phyloP scores from a whole-genome alignment of 35 echinoderm and acorn worm species.

The Ophioderma brevispina region DNA sequence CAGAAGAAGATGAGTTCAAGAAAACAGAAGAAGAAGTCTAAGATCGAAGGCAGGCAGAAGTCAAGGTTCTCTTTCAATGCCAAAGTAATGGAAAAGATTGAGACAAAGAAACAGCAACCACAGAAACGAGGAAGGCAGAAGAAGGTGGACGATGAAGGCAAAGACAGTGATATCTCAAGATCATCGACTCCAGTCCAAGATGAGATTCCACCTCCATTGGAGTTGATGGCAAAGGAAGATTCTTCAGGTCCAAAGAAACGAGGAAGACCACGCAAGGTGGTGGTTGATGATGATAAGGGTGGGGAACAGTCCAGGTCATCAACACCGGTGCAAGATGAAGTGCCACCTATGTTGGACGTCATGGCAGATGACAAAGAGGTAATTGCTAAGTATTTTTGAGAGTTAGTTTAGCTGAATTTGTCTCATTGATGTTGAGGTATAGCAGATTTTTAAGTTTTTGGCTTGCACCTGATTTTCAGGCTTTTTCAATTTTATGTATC shows the following conservation, averaged over 20 bases:
- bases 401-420: too few species aligned
- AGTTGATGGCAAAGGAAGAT: background rate
- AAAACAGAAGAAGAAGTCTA: constrained; percentile 35
- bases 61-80: background rate
- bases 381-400: too few species aligned
- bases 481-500: too few species aligned
- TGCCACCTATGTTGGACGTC: background rate
- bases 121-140: background rate
- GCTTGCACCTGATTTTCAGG: too few species aligned
- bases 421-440: too few species aligned
- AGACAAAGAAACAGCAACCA: constrained; percentile 13
- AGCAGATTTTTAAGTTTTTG: too few species aligned
- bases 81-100: background rate
- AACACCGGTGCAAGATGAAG: too few species aligned
- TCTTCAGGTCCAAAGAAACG: background rate
- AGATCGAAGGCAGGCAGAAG: background rate
- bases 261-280: background rate
- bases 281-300: background rate
- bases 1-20: constrained; percentile 55
- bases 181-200: constrained; percentile 22
- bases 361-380: background rate
- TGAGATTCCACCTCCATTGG: constrained; percentile 13
- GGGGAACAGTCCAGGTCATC: background rate
- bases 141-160: background rate
- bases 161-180: background rate